Evolutionary conservation across 1,140 invertebrate genomes (phyloP).

Genomic region (Oryzaephilus surinamensis): DNA sequence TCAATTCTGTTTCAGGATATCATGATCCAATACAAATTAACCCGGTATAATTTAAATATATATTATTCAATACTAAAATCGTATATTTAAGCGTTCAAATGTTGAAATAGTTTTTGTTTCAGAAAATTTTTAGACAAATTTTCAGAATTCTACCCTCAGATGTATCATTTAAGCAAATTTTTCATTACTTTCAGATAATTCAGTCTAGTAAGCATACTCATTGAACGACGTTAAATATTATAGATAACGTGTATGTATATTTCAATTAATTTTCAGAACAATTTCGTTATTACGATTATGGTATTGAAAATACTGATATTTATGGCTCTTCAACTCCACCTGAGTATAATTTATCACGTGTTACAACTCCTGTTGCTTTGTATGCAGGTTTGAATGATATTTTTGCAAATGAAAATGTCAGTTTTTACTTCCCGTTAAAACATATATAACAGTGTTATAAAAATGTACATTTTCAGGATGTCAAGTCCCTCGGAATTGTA

Average conservation of each 20-base stretch:
- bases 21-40: no score
- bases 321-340: slow-evolving; percentile 2
- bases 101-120: background rate
- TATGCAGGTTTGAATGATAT: slow-evolving; percentile 1
- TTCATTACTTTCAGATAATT: background rate
- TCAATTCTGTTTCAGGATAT: no score
- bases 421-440: background rate
- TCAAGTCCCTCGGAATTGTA: background rate
- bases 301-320: background rate
- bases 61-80: no score
- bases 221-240: no score
- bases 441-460: background rate
- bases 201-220: no score
- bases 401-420: slow-evolving; percentile 9
- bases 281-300: background rate
- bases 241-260: no score
- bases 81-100: no score
- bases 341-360: background rate
- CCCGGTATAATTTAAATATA: no score
- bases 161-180: background rate
- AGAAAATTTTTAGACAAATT: background rate
- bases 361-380: slow-evolving; percentile 3
- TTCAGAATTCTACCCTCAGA: background rate
- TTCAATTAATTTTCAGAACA: no score
- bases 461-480: slow-evolving; percentile 3